A percentile compares a stretch with the other conserved stretches of the same genome.
Evolutionary conservation across 2,797 vertebrate genomes (phyloP).

Genomic region (Gymnoscopelus braueri): DNA sequence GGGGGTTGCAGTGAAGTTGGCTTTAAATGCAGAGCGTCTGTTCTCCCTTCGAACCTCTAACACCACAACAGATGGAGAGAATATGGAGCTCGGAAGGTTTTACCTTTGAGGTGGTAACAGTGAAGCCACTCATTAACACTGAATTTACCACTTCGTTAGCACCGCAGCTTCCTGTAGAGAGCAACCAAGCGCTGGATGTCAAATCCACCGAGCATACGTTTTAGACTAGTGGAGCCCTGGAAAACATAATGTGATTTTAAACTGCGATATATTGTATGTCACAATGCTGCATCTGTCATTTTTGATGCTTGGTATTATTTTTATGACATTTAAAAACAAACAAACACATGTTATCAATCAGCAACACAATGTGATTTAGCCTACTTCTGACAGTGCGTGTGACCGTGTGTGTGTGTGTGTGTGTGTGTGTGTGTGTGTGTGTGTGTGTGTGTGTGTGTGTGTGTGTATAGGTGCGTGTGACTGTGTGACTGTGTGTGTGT

Average conservation of each 20-base stretch:
- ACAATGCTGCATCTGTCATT: slow-evolving; percentile 3
- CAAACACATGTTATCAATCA: too few species aligned
- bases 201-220: slow-evolving; percentile 85
- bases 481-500: slow-evolving; percentile 10
- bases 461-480: slow-evolving; percentile 2
- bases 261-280: slow-evolving; percentile 15
- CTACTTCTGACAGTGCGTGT: slow-evolving; percentile 15
- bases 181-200: slow-evolving; percentile 87
- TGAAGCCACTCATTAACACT: slow-evolving; percentile 99
- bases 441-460: neutral
- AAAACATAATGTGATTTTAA: slow-evolving; percentile 43
- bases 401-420: slow-evolving; percentile 3
- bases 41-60: slow-evolving; percentile 90
- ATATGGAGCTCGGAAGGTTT: slow-evolving; percentile 92
- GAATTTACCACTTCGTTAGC: slow-evolving; percentile 99
- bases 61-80: slow-evolving; percentile 98
- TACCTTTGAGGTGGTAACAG: slow-evolving; percentile 98
- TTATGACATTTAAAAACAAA: neutral
- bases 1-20: slow-evolving; percentile 84
- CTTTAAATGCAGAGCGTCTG: slow-evolving; percentile 95
- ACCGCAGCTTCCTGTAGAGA: slow-evolving; percentile 95
- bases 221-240: slow-evolving; percentile 72
- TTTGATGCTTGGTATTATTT: neutral
- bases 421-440: neutral
- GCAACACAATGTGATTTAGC: too few species aligned